phyloP scores from a whole-genome alignment of 1,140 invertebrate species.

The Schlechtendalia chinensis region DNA sequence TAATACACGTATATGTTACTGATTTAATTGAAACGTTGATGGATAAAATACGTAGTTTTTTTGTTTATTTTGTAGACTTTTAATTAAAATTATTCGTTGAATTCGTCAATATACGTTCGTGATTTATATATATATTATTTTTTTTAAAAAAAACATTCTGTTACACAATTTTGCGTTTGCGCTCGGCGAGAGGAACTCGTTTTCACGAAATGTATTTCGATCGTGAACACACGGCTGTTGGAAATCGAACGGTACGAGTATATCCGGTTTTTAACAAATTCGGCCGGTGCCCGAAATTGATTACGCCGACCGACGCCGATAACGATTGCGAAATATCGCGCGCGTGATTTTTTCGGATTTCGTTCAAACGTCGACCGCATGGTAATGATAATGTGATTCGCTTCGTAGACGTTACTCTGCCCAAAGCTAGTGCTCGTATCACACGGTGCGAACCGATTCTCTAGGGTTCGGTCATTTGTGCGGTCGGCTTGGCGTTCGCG shows the following conservation, averaged over 20 bases:
- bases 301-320: background rate
- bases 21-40: background rate
- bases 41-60: background rate
- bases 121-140: background rate
- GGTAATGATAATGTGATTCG: too few relatives aligned
- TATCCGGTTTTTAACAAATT: constrained; percentile 18
- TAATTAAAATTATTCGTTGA: background rate
- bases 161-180: background rate
- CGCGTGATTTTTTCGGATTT: background rate
- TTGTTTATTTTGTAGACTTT: background rate
- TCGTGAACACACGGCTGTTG: background rate
- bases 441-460: too few relatives aligned
- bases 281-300: background rate
- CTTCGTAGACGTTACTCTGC: too few relatives aligned
- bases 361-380: background rate
- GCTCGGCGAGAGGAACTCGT: background rate
- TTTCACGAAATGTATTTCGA: background rate
- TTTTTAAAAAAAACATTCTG: too few relatives aligned
- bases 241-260: background rate
- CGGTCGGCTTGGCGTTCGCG: too few relatives aligned
- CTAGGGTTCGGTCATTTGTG: too few relatives aligned
- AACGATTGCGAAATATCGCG: background rate
- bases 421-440: too few relatives aligned
- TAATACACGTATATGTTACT: too few relatives aligned
- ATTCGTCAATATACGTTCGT: background rate